A percentile compares a stretch with the other conserved stretches of the same genome.
These are phyloP conservation scores for Microctenopoma steveboyesi DNA, from an alignment of 2,797 vertebrate species.

Conservation along the genomic window DNA sequence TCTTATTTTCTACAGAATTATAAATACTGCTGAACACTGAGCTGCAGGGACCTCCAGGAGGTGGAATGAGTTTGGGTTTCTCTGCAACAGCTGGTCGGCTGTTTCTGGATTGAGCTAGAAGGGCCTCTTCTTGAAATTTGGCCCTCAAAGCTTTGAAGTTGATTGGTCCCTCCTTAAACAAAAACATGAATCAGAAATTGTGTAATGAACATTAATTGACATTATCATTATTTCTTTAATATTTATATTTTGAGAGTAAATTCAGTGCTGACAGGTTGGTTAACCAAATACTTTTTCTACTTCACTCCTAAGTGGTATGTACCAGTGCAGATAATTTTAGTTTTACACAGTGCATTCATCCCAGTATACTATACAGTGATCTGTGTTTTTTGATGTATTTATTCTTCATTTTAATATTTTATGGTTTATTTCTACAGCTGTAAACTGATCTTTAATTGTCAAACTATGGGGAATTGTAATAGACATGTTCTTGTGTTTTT, in stretches of 20 bases:
- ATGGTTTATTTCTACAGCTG: too few relatives aligned
- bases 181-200: neutral
- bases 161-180: constrained; percentile 79
- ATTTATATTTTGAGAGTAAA: constrained; percentile 1
- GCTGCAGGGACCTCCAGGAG: constrained; percentile 55
- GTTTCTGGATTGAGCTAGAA: constrained; percentile 58
- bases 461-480: neutral
- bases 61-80: constrained; percentile 77
- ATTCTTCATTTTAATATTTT: too few relatives aligned
- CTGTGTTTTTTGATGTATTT: neutral
- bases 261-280: neutral
- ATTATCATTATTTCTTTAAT: neutral
- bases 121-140: constrained; percentile 89
- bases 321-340: neutral
- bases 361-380: neutral
- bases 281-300: constrained; percentile 5
- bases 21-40: constrained; percentile 43
- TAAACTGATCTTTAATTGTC: neutral
- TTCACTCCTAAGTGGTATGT: neutral
- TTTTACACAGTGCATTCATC: neutral
- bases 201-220: neutral
- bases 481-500: neutral
- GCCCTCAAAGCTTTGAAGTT: constrained; percentile 89
- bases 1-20: constrained; percentile 54
- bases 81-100: constrained; percentile 77